These are phyloP conservation scores for Trachops cirrhosus DNA, from an alignment of 2,797 vertebrate genomes.

Conservation along the genomic window DNA sequence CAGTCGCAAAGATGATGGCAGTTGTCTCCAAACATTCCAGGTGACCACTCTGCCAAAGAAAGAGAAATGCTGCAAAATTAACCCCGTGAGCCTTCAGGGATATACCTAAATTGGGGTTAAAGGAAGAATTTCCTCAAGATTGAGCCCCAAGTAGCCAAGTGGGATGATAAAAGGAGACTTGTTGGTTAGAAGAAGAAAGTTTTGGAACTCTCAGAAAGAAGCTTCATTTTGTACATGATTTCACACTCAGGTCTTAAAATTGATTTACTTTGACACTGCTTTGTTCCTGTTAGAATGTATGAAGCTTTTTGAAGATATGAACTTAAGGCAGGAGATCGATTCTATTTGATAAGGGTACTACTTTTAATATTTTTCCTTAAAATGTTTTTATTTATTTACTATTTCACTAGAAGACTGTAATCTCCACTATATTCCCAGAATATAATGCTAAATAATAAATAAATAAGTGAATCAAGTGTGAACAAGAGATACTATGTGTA, in stretches of 20 bases:
- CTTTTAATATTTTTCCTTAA: neutral
- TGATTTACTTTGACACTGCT: neutral
- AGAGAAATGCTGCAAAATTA: neutral
- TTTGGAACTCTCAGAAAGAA: constrained; percentile 17
- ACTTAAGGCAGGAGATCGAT: neutral
- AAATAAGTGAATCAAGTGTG: neutral
- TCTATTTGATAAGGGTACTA: neutral
- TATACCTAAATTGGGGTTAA: neutral
- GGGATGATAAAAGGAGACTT: neutral
- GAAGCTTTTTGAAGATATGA: neutral
- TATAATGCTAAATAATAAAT: constrained; percentile 13
- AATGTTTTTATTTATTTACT: neutral
- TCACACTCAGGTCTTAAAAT: neutral
- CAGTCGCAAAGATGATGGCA: constrained; percentile 87
- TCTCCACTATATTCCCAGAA: neutral
- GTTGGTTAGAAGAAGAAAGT: neutral
- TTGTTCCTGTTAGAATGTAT: neutral
- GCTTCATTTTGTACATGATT: neutral
- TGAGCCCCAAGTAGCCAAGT: neutral
- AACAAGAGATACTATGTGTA: neutral
- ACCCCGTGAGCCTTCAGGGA: neutral
- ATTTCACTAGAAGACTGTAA: neutral
- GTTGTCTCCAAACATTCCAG: constrained; percentile 83
- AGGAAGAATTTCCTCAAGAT: neutral
- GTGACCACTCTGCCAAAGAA: constrained; percentile 82